Base-by-base conservation (phyloP, 2,888 invertebrate species). In the Agrotis clavis region DNA sequence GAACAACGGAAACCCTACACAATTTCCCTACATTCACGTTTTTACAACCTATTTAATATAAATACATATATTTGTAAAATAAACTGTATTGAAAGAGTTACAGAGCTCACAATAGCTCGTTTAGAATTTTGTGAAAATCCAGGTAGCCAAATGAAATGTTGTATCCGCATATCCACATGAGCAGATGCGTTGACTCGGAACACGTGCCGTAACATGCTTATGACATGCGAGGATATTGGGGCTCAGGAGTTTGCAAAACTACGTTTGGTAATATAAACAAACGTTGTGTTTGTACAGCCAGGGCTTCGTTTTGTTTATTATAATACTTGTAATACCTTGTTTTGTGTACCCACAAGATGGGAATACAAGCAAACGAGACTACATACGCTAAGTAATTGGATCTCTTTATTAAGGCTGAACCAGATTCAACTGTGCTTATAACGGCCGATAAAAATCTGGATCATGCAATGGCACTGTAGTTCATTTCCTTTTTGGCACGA, bases 1-100 rank as follows among this genome's bases (percentile, higher is more conserved):
- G 62, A 73, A 77, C 73, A 82, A 81, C 82, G 77, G 79, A 64
- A 75, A 70, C 81, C 69, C 81, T 74, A 76, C 56, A 82, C 82
- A 83, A 84, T 86, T 89, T 88, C 81, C 85, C 84, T 76, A 82
- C 78, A 77, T 83, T 75, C 73, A 79, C 66, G 67, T 81, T 84
- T 83, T 77, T 81, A 84, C 82, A 78, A 69, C 79, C 67, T 73
- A 75, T 73, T 80, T 74, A 77, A 74, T 75, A 59, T 62, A 53
- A 70, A 57, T 41, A 48, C 18, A 65, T 48, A 25, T 21, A 51
- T 50, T 45, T 21, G 11, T 50, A 68, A 71, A 35, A 21, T 76
- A 59, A 65, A 83, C 85, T 71, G 18, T 85, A 79, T 57, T 4
- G 3, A 0, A 41, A 57, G 60, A 54, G n/a, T 21, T 21, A 67